phyloP scores from a whole-genome alignment of 2,888 invertebrate genomes.

The Silvanus unidentatus region DNA sequence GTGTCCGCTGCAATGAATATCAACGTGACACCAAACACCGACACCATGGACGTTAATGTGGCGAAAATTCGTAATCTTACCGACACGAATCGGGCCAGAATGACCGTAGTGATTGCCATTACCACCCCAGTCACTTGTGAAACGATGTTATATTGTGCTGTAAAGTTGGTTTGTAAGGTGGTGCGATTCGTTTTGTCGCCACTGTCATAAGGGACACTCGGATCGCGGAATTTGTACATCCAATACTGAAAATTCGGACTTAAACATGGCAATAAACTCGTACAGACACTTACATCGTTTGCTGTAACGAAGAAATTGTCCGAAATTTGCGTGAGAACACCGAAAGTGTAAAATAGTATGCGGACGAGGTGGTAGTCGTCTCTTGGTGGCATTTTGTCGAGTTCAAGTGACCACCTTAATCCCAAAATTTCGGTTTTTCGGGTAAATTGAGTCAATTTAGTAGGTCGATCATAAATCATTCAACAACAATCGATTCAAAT shows the following conservation, averaged over 20 bases:
- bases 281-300: constrained; percentile 7
- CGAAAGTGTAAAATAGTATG: neutral
- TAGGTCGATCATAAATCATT: too few species aligned
- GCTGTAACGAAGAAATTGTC: constrained; percentile 7
- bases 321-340: neutral
- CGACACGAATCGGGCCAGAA: neutral
- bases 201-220: neutral
- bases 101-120: neutral
- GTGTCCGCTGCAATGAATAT: constrained; percentile 25
- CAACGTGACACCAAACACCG: constrained; percentile 20
- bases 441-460: too few species aligned
- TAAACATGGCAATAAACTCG: neutral
- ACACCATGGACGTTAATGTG: constrained; percentile 7
- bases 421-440: too few species aligned
- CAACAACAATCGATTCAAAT: too few species aligned
- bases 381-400: too few species aligned
- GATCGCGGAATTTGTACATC: constrained; percentile 23
- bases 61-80: neutral
- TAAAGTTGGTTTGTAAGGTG: constrained; percentile 5
- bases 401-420: too few species aligned
- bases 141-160: constrained; percentile 3
- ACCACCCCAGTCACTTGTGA: constrained; percentile 4
- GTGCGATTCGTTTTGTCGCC: constrained; percentile 2
- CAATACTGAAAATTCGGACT: constrained; percentile 21
- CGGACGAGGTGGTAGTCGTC: neutral